Base-by-base conservation (phyloP, 2,113 vertebrate genomes). In the Taurulus bubalis region DNA sequence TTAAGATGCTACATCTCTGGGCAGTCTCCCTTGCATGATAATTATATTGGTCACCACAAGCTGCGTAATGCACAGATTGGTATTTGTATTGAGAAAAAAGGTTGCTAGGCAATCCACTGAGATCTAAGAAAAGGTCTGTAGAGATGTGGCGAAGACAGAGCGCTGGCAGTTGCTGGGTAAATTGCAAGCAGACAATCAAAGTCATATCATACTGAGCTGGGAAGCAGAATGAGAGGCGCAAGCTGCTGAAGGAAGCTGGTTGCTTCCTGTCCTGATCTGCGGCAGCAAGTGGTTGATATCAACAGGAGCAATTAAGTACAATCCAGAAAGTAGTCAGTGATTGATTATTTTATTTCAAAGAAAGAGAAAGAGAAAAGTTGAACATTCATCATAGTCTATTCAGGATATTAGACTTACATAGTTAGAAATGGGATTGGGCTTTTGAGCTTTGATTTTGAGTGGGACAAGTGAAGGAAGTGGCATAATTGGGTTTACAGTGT, bases 91-190 rank as follows among this genome's bases (percentile, higher is more conserved):
- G 75, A 89, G 81, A 71, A 77, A 59, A 77, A 87, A 91, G 91
- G 90, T 94, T 94, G 91, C 93, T 94, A 92, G 89, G 93, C 92
- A 92, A 94, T 92, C 85, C 80, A 79, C 40, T 70, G 85, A 88
- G 90, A 87, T 90, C 87, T 87, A 87, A 93, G 90, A 92, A 91
- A 89, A 91, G 87, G 90, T 90, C 90, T 87, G 78, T 69, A 85
- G 83, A 90, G 88, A 91, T 88, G 85, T 80, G 79, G 90, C 9
- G 38, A 85, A 84, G 87, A 92, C 87, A 81, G 76, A 85, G 83
- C 80, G 84, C 84, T 83, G 82, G 90, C 88, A 83, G 90, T 90
- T 87, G 85, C 90, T 84, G 84, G 90, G 84, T 85, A 89, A 91
- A 92, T 87, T 89, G 82, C 83, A 84, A 85, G 83, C 84, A 85